A percentile compares a stretch with the other conserved stretches of the same genome.
phyloP scores from a whole-genome alignment of 35 echinoderm and acorn worm genomes.

The Lytechinus pictus region DNA sequence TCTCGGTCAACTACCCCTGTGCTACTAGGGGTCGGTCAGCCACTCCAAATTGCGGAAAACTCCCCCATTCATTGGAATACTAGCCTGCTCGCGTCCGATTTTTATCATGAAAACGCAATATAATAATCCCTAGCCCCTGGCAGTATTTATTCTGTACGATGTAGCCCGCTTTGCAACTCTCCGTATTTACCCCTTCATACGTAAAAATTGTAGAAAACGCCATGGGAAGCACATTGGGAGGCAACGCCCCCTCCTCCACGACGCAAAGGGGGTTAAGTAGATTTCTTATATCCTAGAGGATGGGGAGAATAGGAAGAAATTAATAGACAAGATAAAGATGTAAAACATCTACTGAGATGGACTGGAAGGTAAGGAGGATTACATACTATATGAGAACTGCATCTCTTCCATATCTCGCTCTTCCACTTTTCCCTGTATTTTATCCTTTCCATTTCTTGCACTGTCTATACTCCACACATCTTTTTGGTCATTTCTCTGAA shows the following conservation, averaged over 20 bases:
- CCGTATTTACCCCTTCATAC: not conserved
- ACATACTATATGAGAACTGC: not conserved
- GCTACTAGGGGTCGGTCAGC: constrained; percentile 22
- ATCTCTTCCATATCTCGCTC: not conserved
- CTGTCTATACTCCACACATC: not conserved
- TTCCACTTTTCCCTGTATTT: not conserved
- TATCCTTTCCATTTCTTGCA: not conserved
- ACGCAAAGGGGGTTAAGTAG: constrained; percentile 9
- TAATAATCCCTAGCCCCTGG: constrained; percentile 46
- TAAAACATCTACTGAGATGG: not conserved
- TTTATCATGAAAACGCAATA: constrained; percentile 50
- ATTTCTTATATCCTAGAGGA: not conserved
- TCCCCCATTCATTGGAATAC: constrained; percentile 34
- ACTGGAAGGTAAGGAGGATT: not conserved
- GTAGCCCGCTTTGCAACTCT: constrained; percentile 11
- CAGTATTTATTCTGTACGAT: constrained; percentile 25
- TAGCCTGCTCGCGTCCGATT: constrained; percentile 27
- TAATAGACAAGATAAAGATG: not conserved
- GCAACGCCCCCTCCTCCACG: not conserved
- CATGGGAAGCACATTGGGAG: not conserved
- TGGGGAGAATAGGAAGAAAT: not conserved
- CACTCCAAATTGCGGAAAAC: constrained; percentile 19
- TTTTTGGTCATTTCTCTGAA: not conserved
- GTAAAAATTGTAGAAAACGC: not conserved
- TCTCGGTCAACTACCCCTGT: constrained; percentile 15